phyloP scores from a whole-genome alignment of 2,888 invertebrate genomes.

The Gisinianus flammeolus region DNA sequence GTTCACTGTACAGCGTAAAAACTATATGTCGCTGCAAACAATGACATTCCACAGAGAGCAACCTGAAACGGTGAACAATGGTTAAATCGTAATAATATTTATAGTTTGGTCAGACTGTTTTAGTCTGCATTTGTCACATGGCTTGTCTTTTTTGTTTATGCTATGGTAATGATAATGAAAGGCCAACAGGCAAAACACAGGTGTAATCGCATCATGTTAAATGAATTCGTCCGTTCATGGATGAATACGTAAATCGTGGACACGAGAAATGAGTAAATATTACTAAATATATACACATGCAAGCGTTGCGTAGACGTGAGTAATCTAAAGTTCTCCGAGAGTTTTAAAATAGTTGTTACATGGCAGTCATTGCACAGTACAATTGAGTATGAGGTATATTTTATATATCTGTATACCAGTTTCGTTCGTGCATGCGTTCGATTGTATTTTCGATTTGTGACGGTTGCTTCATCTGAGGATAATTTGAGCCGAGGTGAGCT shows the following conservation, averaged over 20 bases:
- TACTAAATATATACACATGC: constrained; percentile 3
- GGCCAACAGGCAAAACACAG: not conserved
- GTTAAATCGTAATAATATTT: constrained; percentile 20
- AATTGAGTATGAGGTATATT: too few relatives aligned
- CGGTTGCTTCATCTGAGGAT: constrained; percentile 3
- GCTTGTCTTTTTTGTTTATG: not conserved
- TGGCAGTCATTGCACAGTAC: too few relatives aligned
- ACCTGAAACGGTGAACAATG: constrained; percentile 13
- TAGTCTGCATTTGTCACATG: not conserved
- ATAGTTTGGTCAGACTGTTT: not conserved
- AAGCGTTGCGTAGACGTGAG: not conserved
- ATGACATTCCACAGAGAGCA: constrained; percentile 22
- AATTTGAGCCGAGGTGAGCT: not conserved
- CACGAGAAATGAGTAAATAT: too few relatives aligned
- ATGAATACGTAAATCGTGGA: too few relatives aligned
- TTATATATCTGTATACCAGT: too few relatives aligned
- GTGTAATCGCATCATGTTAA: constrained; percentile 15
- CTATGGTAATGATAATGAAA: not conserved
- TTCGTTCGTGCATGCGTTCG: not conserved
- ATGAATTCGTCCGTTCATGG: constrained; percentile 9
- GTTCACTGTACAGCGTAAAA: not conserved
- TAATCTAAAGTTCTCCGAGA: too few relatives aligned
- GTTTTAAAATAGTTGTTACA: too few relatives aligned
- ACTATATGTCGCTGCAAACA: constrained; percentile 3
- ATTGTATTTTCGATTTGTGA: not conserved